Evolutionary conservation across 2,888 invertebrate genomes (phyloP).

Genomic region (Chymomyza amoena): DNA sequence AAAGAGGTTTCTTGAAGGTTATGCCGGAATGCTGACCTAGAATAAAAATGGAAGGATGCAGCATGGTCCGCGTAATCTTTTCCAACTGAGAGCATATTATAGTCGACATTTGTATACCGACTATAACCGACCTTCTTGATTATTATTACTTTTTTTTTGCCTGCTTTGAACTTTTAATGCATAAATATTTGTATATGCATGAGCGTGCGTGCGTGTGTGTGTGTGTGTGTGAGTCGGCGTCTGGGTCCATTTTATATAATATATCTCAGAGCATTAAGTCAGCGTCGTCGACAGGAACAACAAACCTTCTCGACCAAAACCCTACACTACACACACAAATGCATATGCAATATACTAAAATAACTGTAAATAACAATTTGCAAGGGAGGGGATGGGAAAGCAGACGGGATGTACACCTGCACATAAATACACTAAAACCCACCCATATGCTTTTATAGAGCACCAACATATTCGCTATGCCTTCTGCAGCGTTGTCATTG

Average conservation of each 20-base stretch:
- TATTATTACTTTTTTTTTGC: background rate
- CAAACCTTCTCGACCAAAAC: background rate
- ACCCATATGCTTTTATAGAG: background rate
- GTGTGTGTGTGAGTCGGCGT: background rate
- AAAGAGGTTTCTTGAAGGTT: no score
- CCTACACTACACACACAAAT: background rate
- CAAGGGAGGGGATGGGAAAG: constrained; percentile 55
- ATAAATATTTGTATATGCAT: constrained; percentile 25
- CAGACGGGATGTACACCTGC: constrained; percentile 4
- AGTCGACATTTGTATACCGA: no score
- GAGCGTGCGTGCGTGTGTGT: constrained; percentile 22
- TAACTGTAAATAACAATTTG: constrained; percentile 74
- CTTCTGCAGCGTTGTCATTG: constrained; percentile 31
- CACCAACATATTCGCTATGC: constrained; percentile 7
- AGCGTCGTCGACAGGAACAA: constrained; percentile 30
- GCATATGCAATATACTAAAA: constrained; percentile 61
- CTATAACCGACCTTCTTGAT: no score
- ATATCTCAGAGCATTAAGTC: constrained; percentile 22
- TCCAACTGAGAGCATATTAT: no score
- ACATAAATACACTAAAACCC: background rate
- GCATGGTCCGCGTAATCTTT: no score
- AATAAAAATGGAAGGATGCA: no score
- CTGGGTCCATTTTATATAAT: background rate
- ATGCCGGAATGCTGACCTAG: no score
- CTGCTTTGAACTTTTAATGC: constrained; percentile 47